Evolutionary conservation across 2,888 invertebrate genomes (phyloP), one percentile per base, ranked within the genome.

Genomic region (Rotaria sp.): DNA sequence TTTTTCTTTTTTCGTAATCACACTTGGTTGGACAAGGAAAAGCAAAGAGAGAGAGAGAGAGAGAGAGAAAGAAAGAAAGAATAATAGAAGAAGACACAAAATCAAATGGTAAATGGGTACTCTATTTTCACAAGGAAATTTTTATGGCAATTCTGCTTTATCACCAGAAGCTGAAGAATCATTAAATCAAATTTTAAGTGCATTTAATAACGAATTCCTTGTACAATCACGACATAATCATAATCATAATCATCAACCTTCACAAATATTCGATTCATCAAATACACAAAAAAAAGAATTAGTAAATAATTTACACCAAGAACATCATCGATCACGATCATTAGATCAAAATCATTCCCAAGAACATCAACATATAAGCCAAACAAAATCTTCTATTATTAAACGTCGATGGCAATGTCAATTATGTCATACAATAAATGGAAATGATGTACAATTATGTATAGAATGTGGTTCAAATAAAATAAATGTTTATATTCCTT

Each of bases 401-500:
- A 35, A 35, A 30, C 80, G 80, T 21, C 80, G 11, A 45, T 80
- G 80, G 80, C 41, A 80, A 80, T 80, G 80, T 45, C 41, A 45
- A n/a, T 80, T 80, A 13, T 80, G 80, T 45, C 18, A n/a, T 26
- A n/a, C 24, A 45, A 45, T 13, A 26, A 80, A 80, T 26, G 80
- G 45, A 80, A 41, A 7, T n/a, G 45, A 41, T 45, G n/a, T 1
- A 13, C 80, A 45, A 15, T 7, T 80, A 45, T 80, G 80, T 80
- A 5, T 2, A 3, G 45, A 80, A 13, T 80, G 80, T 45, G 80
- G 80, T 80, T 80, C 80, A 45, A 80, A 41, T 45, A 80, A 80
- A 80, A 45, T 80, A 21, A 80, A 80, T 45, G 80, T 80, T 45
- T 80, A 80, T 45, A 45, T 80, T n/a, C 80, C 80, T 13, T 8